Conservation (phyloP, 2,113 vertebrate species). For the Phoenicopterus ruber region DNA sequence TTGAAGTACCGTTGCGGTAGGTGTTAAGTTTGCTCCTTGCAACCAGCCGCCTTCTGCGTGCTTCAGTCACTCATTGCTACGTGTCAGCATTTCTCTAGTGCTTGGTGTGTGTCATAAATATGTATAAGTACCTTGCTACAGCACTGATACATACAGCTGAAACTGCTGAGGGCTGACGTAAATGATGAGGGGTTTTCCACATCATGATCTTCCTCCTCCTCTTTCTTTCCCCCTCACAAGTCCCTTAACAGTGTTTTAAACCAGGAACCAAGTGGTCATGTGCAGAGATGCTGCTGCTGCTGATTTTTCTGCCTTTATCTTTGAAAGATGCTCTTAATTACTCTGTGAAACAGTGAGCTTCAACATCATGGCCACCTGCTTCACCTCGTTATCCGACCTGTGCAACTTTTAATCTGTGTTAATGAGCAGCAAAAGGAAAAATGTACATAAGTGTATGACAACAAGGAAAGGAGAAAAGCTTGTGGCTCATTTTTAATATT, state of each 20-base stretch:
- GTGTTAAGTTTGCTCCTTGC: neutral
- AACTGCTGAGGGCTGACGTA: neutral
- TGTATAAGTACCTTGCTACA: neutral
- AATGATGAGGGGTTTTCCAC: neutral
- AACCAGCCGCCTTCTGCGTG: rapidly evolving
- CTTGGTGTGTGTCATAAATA: neutral
- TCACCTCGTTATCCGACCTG: neutral
- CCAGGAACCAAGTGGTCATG: rapidly evolving
- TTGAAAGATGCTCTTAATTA: neutral
- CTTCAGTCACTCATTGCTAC: neutral
- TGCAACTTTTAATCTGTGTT: neutral
- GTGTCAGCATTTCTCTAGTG: neutral
- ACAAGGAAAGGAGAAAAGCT: neutral
- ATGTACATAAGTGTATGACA: neutral
- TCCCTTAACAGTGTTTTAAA: neutral
- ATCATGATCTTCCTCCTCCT: neutral
- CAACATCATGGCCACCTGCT: neutral
- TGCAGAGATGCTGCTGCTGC: neutral
- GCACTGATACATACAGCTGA: neutral
- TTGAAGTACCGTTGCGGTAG: neutral
- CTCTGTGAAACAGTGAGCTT: neutral
- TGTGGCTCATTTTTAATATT: neutral
- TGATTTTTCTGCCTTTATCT: neutral
- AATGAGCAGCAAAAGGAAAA: neutral
- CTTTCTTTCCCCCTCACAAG: neutral